Evolutionary conservation across 2,888 invertebrate species (phyloP).

Genomic region (Cheilosia impressa): DNA sequence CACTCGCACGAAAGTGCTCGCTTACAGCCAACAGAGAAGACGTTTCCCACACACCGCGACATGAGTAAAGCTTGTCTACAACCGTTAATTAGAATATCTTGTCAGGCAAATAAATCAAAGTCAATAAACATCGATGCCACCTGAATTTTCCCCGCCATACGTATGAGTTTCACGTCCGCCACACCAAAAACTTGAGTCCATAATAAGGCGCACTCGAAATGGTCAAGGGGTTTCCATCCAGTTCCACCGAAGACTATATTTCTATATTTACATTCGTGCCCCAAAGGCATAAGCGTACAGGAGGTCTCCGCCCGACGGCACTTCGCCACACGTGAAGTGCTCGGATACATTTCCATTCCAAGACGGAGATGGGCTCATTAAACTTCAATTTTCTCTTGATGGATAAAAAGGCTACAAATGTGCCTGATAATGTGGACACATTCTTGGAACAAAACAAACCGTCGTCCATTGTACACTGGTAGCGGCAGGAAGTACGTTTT

Average conservation of each 20-base stretch:
- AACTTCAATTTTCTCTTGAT: slow-evolving; percentile 59
- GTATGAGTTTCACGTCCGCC: slow-evolving; percentile 58
- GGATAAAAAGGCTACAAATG: slow-evolving; percentile 35
- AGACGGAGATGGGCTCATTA: slow-evolving; percentile 64
- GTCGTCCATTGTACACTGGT: slow-evolving; percentile 28
- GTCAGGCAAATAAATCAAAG: slow-evolving; percentile 52
- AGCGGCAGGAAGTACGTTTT: slow-evolving; percentile 63
- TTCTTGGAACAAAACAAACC: slow-evolving; percentile 52
- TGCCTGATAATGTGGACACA: slow-evolving; percentile 59
- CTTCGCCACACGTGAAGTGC: slow-evolving; percentile 54
- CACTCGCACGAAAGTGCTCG: no score
- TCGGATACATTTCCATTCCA: slow-evolving; percentile 70
- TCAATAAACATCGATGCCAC: slow-evolving; percentile 64
- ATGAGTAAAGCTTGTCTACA: slow-evolving; percentile 7
- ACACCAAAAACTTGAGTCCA: slow-evolving; percentile 41
- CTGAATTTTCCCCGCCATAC: slow-evolving; percentile 33
- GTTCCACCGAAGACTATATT: neutral
- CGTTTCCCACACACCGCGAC: slow-evolving; percentile 51
- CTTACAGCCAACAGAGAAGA: neutral
- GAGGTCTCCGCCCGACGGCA: slow-evolving; percentile 28
- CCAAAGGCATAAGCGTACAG: slow-evolving; percentile 42
- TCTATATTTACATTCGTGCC: slow-evolving; percentile 62
- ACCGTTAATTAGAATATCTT: slow-evolving; percentile 53
- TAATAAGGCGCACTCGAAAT: slow-evolving; percentile 37
- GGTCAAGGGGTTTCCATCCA: slow-evolving; percentile 18